These are phyloP conservation scores for Darevskia nairensis DNA, from an alignment of 2,797 vertebrate species.

Conservation along the genomic window DNA sequence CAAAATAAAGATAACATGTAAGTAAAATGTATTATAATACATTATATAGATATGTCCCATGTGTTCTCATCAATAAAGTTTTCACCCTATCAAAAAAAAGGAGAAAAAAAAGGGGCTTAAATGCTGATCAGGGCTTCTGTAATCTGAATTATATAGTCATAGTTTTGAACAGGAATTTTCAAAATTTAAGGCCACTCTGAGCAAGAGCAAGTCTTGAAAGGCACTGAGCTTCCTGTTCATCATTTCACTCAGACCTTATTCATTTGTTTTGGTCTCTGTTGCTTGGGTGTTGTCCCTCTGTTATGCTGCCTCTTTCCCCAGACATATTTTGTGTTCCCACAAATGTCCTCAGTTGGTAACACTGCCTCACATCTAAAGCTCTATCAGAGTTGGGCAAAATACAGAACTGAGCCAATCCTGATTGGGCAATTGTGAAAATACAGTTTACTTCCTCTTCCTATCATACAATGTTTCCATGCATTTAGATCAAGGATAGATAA, in stretches of 20 bases:
- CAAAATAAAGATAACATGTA: too few species aligned
- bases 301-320: background rate
- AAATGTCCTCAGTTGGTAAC: background rate
- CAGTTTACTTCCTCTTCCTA: background rate
- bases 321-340: background rate
- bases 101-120: background rate
- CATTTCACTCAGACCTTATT: background rate
- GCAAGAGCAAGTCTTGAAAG: background rate
- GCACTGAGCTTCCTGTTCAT: background rate
- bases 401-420: background rate
- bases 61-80: too few species aligned
- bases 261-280: background rate
- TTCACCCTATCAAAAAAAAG: too few species aligned
- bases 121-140: background rate
- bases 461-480: background rate
- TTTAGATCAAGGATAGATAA: background rate
- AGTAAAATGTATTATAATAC: too few species aligned
- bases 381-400: background rate
- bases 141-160: background rate
- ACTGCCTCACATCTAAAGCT: background rate
- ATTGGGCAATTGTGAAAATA: background rate
- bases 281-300: background rate
- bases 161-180: background rate
- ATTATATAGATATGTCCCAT: too few species aligned
- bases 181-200: background rate